Base-by-base conservation (phyloP, 2,888 invertebrate species). In the Acrobasis suavella region DNA sequence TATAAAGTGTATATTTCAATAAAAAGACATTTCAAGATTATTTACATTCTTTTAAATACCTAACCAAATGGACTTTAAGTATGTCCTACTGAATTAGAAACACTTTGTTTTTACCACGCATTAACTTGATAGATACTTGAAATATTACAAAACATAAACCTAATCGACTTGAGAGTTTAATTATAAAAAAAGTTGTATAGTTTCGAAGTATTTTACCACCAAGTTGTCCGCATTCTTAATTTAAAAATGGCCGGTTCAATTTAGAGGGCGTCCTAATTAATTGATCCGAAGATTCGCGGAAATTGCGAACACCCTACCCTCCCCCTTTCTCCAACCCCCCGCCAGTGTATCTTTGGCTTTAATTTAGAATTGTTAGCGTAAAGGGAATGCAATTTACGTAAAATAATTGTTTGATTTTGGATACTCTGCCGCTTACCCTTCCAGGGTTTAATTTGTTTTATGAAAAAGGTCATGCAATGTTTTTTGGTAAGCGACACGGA, bases 351-450 rank as follows among this genome's bases (percentile, higher is more conserved):
- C 87, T 89, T 88, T 80, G 83, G 86, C 86, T 87, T 91, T 89
- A 91, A 91, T 91, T 91, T 90, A 85, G 89, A 90, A 91, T 87
- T 90, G 89, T 91, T 89, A 89, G 84, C 85, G 86, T 81, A 85
- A 87, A 89, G 86, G 89, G 87, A 88, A 88, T 91, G 90, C 89
- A 91, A 91, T 91, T 90, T 91, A 89, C 84, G 87, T 87, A 82
- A 89, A 88, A 90, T 90, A 91, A 91, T 91, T 90, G 89, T 90
- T 89, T 87, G 90, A 91, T 89, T 90, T 87, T 82, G 75, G 86
- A 87, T 82, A 87, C 82, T 86, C 76, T 76, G 69, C 72, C 71
- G 71, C 71, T 71, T 70, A 79, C 78, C 82, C 80, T 77, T 78
- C 75, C 71, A 62, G 70, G 70, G 70, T 69, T 75, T 82, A 84